phyloP scores from a whole-genome alignment of 1,140 invertebrate genomes.

The Plutomurus gul region DNA sequence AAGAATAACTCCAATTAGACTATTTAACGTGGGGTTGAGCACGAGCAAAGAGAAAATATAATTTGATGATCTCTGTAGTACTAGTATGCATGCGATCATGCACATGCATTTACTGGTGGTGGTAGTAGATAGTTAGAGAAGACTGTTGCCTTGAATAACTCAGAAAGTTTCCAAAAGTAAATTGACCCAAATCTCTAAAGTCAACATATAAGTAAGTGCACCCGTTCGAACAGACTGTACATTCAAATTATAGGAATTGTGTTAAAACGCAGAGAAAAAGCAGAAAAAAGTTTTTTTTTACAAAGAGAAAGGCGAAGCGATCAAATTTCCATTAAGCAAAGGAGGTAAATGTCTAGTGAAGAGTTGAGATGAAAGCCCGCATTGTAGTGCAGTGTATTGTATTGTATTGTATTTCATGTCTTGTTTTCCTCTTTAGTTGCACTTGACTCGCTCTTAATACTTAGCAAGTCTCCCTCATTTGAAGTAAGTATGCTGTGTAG shows the following conservation, averaged over 20 bases:
- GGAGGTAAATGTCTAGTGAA: conserved; percentile 7
- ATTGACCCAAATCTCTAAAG: conserved; percentile 19
- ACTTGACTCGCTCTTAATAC: conserved; percentile 8
- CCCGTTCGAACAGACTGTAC: background rate
- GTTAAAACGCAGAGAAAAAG: conserved; percentile 12
- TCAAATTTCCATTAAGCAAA: conserved; percentile 16
- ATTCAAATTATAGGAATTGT: conserved; percentile 18
- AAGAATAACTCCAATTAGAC: background rate
- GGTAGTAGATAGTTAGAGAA: no score
- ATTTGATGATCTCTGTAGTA: background rate
- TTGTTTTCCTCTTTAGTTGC: conserved; percentile 9
- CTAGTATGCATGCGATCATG: no score
- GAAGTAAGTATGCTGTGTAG: no score
- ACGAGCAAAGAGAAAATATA: background rate
- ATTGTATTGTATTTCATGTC: conserved; percentile 1
- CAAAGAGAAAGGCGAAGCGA: conserved; percentile 8
- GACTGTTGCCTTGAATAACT: no score
- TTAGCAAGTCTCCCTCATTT: background rate
- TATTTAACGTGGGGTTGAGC: background rate
- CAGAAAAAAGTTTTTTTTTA: conserved; percentile 18
- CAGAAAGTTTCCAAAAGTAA: background rate
- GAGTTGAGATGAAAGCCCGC: background rate
- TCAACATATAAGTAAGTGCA: background rate
- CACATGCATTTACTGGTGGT: no score
- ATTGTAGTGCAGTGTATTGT: conserved; percentile 6